These are phyloP conservation scores for Arothron firmamentum DNA, from an alignment of 2,113 vertebrate genomes.

Conservation along the genomic window DNA sequence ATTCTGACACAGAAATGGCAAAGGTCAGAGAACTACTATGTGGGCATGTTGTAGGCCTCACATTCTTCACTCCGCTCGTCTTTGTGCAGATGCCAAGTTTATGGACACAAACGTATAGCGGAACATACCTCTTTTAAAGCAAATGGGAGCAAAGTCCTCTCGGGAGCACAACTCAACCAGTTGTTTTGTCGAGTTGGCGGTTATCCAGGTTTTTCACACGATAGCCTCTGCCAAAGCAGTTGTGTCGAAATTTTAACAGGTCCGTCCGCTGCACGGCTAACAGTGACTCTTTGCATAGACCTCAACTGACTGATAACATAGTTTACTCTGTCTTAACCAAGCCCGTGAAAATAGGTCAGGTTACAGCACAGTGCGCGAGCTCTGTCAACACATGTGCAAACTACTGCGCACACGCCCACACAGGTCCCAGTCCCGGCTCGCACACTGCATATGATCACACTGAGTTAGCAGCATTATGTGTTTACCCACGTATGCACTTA, in stretches of 20 bases:
- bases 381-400: conserved; percentile 57
- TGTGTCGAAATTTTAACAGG: conserved; percentile 74
- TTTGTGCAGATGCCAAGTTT: background rate
- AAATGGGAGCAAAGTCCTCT: conserved; percentile 32
- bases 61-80: no score
- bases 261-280: conserved; percentile 65
- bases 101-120: background rate
- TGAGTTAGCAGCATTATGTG: conserved; percentile 7
- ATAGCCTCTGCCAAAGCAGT: conserved; percentile 41
- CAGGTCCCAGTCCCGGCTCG: conserved; percentile 8
- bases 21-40: conserved; percentile 46
- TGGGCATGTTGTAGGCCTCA: conserved; percentile 24
- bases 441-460: conserved; percentile 7
- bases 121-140: background rate
- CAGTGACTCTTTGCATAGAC: conserved; percentile 39
- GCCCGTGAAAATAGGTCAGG: conserved; percentile 67
- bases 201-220: conserved; percentile 50
- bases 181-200: conserved; percentile 24
- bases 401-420: conserved; percentile 29
- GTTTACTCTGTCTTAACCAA: conserved; percentile 69
- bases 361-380: conserved; percentile 55
- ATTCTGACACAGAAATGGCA: conserved; percentile 61
- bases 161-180: no score
- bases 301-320: conserved; percentile 65
- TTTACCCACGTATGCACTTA: conserved; percentile 15